phyloP scores from a whole-genome alignment of 2,797 vertebrate genomes.

The Gymnoscopelus microlampas region DNA sequence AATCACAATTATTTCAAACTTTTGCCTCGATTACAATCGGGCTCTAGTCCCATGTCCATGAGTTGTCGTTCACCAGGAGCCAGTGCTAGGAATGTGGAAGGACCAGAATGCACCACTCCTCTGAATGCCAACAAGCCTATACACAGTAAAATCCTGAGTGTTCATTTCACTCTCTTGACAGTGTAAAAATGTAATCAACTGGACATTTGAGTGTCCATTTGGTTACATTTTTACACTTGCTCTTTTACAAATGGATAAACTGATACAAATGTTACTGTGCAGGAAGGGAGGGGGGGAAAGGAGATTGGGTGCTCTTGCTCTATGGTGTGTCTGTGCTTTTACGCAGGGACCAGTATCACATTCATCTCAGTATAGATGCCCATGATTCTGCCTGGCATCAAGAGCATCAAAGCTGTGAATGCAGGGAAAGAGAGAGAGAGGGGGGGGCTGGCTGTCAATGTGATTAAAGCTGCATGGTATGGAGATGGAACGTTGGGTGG shows the following conservation, averaged over 20 bases:
- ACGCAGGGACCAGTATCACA: constrained; percentile 12
- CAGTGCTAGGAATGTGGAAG: constrained; percentile 50
- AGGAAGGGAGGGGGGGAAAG: constrained; percentile 21
- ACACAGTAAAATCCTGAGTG: no score
- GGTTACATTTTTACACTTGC: no score
- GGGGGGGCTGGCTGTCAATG: not conserved
- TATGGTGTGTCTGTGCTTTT: not conserved
- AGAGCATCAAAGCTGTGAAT: not conserved
- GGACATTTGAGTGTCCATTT: no score
- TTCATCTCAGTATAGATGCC: constrained; percentile 1
- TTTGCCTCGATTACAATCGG: no score
- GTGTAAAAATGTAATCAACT: no score
- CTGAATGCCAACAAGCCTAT: constrained; percentile 17
- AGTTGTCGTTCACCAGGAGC: constrained; percentile 27
- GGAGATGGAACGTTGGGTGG: constrained; percentile 25
- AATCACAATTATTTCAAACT: no score
- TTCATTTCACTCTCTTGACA: no score
- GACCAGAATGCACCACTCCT: constrained; percentile 50
- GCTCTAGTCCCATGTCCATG: not conserved
- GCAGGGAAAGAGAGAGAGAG: not conserved
- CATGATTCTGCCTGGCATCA: not conserved
- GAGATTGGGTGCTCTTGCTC: not conserved
- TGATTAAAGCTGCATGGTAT: not conserved
- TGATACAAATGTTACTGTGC: no score
- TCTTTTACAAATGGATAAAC: no score